Base-by-base conservation (phyloP, 2,113 vertebrate species). In the Nanorana parkeri region DNA sequence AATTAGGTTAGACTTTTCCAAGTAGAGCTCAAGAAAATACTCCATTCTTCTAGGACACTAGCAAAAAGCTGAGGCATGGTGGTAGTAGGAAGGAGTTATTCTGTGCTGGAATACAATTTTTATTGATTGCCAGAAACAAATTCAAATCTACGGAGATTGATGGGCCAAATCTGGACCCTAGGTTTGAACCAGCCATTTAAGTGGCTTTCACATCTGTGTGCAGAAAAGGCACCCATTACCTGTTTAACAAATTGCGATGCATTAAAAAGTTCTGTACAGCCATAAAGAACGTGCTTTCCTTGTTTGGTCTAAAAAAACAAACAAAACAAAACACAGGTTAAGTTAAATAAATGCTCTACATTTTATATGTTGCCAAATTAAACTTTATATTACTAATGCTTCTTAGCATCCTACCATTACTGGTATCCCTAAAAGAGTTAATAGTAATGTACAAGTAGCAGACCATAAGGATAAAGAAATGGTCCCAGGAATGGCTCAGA, bases 231-330 rank as follows among this genome's bases (percentile, higher is more conserved):
- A 36, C 17, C 60, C 41, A 36, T 86, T 87, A 97, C 98, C 95
- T 99, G 98, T 89, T 97, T 98, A 85, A 96, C 92, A 91, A 99
- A 99, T 87, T 99, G 96, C n/a, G 94, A 23, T 21, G 98, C 96
- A 84, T 95, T 99, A 87, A 98, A 99, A 82, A 99, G 94, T 86
- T 99, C 98, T 88, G 97, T 99, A 92, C 98, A 99, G 87, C 98
- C 98, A 81, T 99, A 99, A 66, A 99, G 88, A 29, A 98, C 88
- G 68, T 95, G 96, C 88, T 96, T 98, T 51, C 96, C 96, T 89
- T 94, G 96, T 85, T 97, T 99, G 17, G 94, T 89, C 98, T 98
- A 84, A 65, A 86, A 81, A 71, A 41, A 61, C 68, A 78, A 36
- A 29, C 54, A 11, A 64, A 21, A 1, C 72, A 29, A 5, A 24